Evolutionary conservation across 1,140 invertebrate species (phyloP).

Genomic region (Thalassaphorura encarpata): DNA sequence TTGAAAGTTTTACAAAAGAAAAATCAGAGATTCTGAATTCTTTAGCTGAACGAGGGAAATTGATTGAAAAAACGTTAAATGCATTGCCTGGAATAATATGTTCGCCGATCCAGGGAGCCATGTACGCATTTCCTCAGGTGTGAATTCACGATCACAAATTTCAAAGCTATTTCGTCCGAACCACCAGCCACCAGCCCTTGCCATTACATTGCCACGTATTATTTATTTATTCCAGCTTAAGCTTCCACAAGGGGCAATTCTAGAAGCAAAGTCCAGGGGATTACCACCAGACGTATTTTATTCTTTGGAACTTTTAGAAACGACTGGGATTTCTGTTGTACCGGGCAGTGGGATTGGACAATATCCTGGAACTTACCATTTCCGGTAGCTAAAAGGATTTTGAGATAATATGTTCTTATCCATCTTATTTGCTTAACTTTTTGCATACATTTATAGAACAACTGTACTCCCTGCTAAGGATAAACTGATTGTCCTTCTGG

Average conservation of each 20-base stretch:
- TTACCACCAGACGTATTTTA: slow-evolving; percentile 28
- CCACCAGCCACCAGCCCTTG: neutral
- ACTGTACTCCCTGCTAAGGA: slow-evolving; percentile 13
- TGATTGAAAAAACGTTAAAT: slow-evolving; percentile 17
- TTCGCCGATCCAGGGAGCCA: slow-evolving; percentile 22
- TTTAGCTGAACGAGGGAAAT: slow-evolving; percentile 40
- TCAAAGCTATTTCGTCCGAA: neutral
- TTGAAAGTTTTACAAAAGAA: slow-evolving; percentile 42
- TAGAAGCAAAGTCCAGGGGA: slow-evolving; percentile 1
- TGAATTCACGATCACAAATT: neutral
- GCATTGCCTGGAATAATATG: slow-evolving; percentile 19
- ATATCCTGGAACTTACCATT: slow-evolving; percentile 22
- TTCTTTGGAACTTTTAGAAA: slow-evolving; percentile 21
- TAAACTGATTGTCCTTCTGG: slow-evolving; percentile 4
- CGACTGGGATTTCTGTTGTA: slow-evolving; percentile 25
- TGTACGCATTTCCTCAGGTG: slow-evolving; percentile 29
- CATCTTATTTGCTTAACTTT: neutral
- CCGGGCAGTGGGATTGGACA: slow-evolving; percentile 27
- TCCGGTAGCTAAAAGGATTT: slow-evolving; percentile 13
- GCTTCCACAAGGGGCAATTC: slow-evolving; percentile 15
- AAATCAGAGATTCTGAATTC: slow-evolving; percentile 46
- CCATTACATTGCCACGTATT: neutral
- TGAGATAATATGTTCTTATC: neutral
- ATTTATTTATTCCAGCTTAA: slow-evolving; percentile 5
- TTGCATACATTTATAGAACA: slow-evolving; percentile 10